Percentiles rank a stretch among this genome's conserved stretches.
These are phyloP conservation scores for Lacanobia oleracea DNA, from an alignment of 2,888 invertebrate genomes.

Conservation along the genomic window DNA sequence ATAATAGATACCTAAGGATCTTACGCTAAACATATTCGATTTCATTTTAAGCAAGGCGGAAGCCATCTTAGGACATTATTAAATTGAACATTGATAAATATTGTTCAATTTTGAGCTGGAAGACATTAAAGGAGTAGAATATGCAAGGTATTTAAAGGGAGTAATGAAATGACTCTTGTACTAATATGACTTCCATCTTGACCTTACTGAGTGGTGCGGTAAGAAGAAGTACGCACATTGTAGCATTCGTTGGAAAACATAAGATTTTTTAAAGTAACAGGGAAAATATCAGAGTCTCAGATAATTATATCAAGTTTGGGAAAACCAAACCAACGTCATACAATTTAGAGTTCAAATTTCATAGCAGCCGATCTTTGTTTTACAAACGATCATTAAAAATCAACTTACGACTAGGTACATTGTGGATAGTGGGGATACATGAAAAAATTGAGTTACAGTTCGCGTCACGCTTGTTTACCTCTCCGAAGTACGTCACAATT, in stretches of 20 bases:
- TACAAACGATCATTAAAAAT: background rate
- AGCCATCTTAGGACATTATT: slow-evolving; percentile 10
- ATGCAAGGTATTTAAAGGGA: background rate
- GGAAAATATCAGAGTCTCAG: background rate
- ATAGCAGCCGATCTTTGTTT: background rate
- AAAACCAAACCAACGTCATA: background rate
- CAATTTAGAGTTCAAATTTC: background rate
- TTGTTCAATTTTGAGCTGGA: slow-evolving; percentile 5
- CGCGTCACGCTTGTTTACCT: no score
- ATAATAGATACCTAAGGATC: slow-evolving; percentile 42
- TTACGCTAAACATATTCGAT: slow-evolving; percentile 36
- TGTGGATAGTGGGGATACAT: background rate
- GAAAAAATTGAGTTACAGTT: background rate
- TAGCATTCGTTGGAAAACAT: background rate
- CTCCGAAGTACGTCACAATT: no score
- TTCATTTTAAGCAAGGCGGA: slow-evolving; percentile 21
- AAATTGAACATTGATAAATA: background rate
- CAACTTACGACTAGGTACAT: background rate
- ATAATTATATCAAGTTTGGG: background rate
- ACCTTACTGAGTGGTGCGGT: background rate
- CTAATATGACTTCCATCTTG: slow-evolving; percentile 14
- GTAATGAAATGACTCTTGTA: background rate
- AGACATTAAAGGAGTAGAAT: background rate
- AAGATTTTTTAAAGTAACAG: background rate
- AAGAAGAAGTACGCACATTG: slow-evolving; percentile 6